A percentile compares a stretch with the other conserved stretches of the same genome.
Evolutionary conservation across 2,113 vertebrate species (phyloP).

Genomic region (Eubucco bourcierii): DNA sequence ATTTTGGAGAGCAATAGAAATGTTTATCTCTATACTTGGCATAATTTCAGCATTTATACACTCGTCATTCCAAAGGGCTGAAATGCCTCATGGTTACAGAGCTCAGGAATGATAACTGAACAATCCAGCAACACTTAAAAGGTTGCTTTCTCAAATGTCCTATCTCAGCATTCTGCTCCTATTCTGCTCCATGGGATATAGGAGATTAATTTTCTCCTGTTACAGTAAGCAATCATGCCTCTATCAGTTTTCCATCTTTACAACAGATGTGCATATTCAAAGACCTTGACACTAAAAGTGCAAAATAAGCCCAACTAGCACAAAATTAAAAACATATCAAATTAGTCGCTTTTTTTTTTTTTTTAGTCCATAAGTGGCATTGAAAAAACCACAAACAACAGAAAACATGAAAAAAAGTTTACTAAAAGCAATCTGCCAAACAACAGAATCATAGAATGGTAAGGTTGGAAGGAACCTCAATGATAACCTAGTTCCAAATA

Average conservation of each 20-base stretch:
- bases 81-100: neutral
- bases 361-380: neutral
- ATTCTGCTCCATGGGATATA: neutral
- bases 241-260: conserved; percentile 25
- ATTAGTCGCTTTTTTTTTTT: neutral
- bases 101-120: conserved; percentile 41
- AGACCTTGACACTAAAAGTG: neutral
- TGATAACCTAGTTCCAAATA: too few relatives aligned
- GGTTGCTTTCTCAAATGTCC: neutral
- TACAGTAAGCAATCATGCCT: conserved; percentile 21
- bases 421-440: neutral
- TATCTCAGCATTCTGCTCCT: conserved; percentile 33
- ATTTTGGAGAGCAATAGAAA: conserved; percentile 53
- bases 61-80: conserved; percentile 48
- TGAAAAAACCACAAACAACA: neutral
- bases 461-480: too few relatives aligned
- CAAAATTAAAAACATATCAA: neutral
- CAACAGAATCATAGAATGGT: neutral
- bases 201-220: conserved; percentile 38
- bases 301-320: neutral
- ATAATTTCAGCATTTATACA: conserved; percentile 68
- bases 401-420: neutral
- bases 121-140: conserved; percentile 11
- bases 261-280: conserved; percentile 39
- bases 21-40: conserved; percentile 59